phyloP scores from a whole-genome alignment of 2,888 invertebrate species.

The Papilio protenor region DNA sequence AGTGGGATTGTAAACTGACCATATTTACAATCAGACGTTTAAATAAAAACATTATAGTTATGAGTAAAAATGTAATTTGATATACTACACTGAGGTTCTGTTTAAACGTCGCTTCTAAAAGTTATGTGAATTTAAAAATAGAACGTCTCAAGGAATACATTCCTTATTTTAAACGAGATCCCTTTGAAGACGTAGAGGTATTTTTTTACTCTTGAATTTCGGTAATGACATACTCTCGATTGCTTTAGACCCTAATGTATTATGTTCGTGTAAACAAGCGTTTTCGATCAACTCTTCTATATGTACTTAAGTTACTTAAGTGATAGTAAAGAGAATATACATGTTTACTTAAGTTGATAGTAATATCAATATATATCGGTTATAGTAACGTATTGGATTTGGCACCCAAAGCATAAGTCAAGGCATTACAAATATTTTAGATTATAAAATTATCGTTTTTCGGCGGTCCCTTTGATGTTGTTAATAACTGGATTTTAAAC shows the following conservation, averaged over 20 bases:
- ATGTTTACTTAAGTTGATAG: background rate
- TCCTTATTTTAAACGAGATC: background rate
- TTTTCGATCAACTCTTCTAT: slow-evolving; percentile 42
- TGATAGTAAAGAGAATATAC: slow-evolving; percentile 21
- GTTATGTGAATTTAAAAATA: background rate
- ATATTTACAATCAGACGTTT: no score
- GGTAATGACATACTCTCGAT: slow-evolving; percentile 43
- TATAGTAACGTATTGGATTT: no score
- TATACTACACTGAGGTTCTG: no score
- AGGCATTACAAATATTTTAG: no score
- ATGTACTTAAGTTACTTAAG: slow-evolving; percentile 15
- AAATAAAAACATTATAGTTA: no score
- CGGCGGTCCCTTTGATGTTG: no score
- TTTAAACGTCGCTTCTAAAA: background rate
- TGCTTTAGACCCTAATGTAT: slow-evolving; percentile 43
- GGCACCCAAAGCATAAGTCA: no score
- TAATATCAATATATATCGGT: no score
- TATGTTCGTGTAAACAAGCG: slow-evolving; percentile 44
- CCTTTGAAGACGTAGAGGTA: slow-evolving; percentile 16
- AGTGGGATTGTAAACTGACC: no score
- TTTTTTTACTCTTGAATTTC: slow-evolving; percentile 38
- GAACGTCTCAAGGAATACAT: background rate
- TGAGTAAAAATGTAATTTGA: no score
- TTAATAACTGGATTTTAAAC: no score
- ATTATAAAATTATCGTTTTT: no score